Evolutionary conservation across 2,888 invertebrate genomes (phyloP).

Genomic region (Orthonevra nobilis): DNA sequence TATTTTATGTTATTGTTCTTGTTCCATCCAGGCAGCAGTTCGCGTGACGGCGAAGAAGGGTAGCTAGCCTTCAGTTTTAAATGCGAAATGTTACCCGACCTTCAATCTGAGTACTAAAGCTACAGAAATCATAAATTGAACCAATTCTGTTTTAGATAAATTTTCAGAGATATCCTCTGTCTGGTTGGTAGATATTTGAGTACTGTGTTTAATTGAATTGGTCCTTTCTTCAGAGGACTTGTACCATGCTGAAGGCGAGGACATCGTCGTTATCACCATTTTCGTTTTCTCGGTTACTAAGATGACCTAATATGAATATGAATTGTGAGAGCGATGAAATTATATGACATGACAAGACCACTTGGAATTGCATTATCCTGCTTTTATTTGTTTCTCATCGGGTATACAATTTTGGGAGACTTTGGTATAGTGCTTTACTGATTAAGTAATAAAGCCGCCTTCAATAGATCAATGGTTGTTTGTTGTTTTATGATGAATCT

Average conservation of each 20-base stretch:
- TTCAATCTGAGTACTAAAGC: constrained; percentile 7
- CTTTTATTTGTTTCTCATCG: constrained; percentile 37
- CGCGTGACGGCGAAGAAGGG: no score
- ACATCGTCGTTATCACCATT: not conserved
- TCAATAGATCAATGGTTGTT: constrained; percentile 15
- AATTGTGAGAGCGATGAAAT: constrained; percentile 25
- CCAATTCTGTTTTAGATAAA: not conserved
- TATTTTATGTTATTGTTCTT: constrained; percentile 50
- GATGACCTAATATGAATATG: constrained; percentile 26
- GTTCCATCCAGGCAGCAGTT: not conserved
- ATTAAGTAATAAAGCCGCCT: constrained; percentile 25
- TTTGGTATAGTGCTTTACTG: constrained; percentile 23
- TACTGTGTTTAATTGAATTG: constrained; percentile 35
- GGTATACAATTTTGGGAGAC: constrained; percentile 25
- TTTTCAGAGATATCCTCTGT: constrained; percentile 5
- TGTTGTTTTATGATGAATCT: constrained; percentile 31
- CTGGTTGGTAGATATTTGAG: not conserved
- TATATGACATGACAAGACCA: constrained; percentile 24
- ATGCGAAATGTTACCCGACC: constrained; percentile 27
- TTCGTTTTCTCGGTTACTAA: not conserved
- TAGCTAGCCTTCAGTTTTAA: constrained; percentile 25
- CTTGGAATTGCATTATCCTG: constrained; percentile 32
- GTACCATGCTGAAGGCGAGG: not conserved
- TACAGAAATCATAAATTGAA: constrained; percentile 13
- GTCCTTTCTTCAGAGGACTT: not conserved